These are phyloP conservation scores for Neodon shergylaensis DNA, from an alignment of 2,113 vertebrate genomes.

Conservation along the genomic window DNA sequence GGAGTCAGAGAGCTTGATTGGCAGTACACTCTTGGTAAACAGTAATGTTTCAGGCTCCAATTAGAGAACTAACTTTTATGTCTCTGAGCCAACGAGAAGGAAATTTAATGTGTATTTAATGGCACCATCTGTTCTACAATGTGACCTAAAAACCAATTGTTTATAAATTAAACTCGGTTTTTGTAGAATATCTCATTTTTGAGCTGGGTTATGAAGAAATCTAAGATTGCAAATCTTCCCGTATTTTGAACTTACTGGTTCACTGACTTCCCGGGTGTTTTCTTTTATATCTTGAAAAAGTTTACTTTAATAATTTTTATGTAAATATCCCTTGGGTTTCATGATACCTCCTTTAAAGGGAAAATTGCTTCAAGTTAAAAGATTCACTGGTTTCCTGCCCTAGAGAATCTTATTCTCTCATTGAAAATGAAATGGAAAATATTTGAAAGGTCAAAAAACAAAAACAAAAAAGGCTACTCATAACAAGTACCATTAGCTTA, in stretches of 20 bases:
- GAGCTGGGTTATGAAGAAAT: slow-evolving; percentile 52
- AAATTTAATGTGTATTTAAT: slow-evolving; percentile 74
- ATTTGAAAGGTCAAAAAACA: slow-evolving; percentile 35
- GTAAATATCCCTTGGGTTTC: slow-evolving; percentile 30
- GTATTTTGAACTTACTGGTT: slow-evolving; percentile 31
- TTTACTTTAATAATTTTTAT: slow-evolving; percentile 64
- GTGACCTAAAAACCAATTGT: slow-evolving; percentile 58
- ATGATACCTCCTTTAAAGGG: slow-evolving; percentile 42
- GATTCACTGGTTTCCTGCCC: slow-evolving; percentile 55
- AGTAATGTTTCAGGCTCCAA: slow-evolving; percentile 51
- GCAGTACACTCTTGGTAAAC: slow-evolving; percentile 50
- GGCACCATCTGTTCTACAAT: slow-evolving; percentile 71
- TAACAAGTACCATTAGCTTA: slow-evolving; percentile 18
- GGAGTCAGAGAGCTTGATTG: slow-evolving; percentile 61
- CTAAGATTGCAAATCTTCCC: slow-evolving; percentile 36
- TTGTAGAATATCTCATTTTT: slow-evolving; percentile 50
- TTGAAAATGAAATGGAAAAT: slow-evolving; percentile 50
- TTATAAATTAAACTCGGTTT: slow-evolving; percentile 70
- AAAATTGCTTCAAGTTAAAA: slow-evolving; percentile 62
- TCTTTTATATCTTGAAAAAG: slow-evolving; percentile 25
- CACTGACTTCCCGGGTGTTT: not conserved
- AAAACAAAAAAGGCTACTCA: not conserved
- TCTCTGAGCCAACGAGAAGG: slow-evolving; percentile 63
- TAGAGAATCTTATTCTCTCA: slow-evolving; percentile 38
- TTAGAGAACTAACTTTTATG: slow-evolving; percentile 66